Evolutionary conservation across 2,888 invertebrate genomes (phyloP), one percentile per base, ranked within the genome.

Genomic region (Zaprionus lineosus): DNA sequence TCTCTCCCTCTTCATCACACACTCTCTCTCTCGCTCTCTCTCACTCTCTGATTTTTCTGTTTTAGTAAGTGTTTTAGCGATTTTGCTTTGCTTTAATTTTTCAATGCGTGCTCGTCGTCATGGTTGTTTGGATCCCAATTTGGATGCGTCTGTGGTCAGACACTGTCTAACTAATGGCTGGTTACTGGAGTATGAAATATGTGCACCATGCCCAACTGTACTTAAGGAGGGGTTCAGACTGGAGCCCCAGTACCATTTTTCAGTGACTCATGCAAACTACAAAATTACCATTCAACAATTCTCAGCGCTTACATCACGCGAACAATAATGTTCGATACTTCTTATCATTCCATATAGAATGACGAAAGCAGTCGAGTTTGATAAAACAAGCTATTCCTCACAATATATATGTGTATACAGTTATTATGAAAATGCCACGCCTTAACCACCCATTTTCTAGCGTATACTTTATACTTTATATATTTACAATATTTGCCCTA

Each of bases 101-200:
- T 33, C 28, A 33, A 40, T 71, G 71, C 59, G 66, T 60, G 52
- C 50, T 37, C 41, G 24, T 56, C 69, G 78, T 78, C 63, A 82
- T 55, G 82, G 57, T 74, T 71, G 60, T 58, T 59, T 55, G 53
- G 37, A 57, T 16, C 9, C 18, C 14, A 9, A 56, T 14, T 43
- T 31, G 29, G 33, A 64, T 59, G 63, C 73, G 61, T 71, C 65
- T 65, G 47, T 56, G 55, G 60, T 31, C 66, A 66, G 56, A 55
- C 48, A 62, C 41, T 48, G 53, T 34, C 46, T 39, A 62, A 37
- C 61, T 51, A 31, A 36, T 36, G 11, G 24, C 2, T 39, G 46
- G 43, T 29, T 21, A 48, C 44, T 40, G 58, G 48, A 72, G 62
- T 76, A 74, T 83, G 53, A 83, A 81, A 68, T 28, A 28, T 34